Evolutionary conservation across 1,140 invertebrate species (phyloP).

Genomic region (Drosophila pseudoananassae): DNA sequence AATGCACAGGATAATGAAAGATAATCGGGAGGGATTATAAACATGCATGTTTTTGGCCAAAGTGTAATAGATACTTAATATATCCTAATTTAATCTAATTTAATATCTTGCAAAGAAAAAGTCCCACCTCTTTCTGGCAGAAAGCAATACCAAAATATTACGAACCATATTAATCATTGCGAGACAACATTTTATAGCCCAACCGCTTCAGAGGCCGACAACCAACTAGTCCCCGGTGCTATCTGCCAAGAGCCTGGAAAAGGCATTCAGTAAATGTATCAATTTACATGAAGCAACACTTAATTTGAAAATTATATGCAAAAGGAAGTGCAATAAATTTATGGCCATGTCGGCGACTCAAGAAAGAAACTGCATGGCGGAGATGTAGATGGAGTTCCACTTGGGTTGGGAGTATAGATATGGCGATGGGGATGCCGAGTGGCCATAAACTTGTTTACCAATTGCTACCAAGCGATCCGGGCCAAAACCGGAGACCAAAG

Average conservation of each 20-base stretch:
- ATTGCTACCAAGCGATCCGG: conserved; percentile 47
- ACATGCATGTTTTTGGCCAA: background rate
- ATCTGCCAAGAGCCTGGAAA: conserved; percentile 11
- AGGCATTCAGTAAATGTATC: conserved; percentile 57
- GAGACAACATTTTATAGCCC: conserved; percentile 15
- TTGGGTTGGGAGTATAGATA: background rate
- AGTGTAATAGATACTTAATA: no score
- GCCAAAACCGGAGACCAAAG: conserved; percentile 17
- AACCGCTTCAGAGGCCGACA: conserved; percentile 11
- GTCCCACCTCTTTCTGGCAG: background rate
- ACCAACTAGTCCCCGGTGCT: conserved; percentile 2
- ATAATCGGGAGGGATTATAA: background rate
- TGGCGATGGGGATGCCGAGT: conserved; percentile 15
- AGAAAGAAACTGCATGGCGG: conserved; percentile 33
- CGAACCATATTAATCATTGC: conserved; percentile 7
- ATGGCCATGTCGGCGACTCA: conserved; percentile 57
- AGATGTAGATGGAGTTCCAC: conserved; percentile 17
- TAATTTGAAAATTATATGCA: conserved; percentile 78
- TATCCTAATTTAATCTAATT: no score
- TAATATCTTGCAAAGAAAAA: background rate
- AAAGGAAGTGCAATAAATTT: conserved; percentile 77
- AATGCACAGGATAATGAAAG: background rate
- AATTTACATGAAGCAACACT: conserved; percentile 70
- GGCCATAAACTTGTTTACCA: conserved; percentile 57
- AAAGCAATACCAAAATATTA: background rate